Conservation (phyloP, 1,140 invertebrate genomes). For the Stegodyphus mimosarum region DNA sequence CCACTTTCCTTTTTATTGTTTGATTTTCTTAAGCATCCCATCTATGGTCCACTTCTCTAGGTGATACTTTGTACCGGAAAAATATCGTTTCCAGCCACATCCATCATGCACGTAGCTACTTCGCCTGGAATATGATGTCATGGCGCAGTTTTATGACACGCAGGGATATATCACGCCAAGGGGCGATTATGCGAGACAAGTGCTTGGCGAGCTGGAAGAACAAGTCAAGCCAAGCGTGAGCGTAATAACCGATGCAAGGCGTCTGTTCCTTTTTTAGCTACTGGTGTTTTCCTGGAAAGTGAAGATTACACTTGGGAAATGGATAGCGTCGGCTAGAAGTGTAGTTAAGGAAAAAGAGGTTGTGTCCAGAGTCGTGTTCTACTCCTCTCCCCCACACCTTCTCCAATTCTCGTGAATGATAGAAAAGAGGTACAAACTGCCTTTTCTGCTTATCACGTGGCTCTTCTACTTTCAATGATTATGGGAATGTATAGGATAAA, state of each 20-base stretch:
- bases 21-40: constrained; percentile 21
- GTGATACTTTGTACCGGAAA: constrained; percentile 37
- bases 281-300: constrained; percentile 16
- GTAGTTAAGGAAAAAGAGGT: constrained; percentile 26
- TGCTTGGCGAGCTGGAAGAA: constrained; percentile 48
- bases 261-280: not conserved
- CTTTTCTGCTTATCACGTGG: too few relatives aligned
- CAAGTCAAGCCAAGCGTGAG: constrained; percentile 27
- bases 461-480: too few relatives aligned
- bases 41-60: constrained; percentile 9
- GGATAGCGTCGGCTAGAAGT: constrained; percentile 42
- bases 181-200: constrained; percentile 52
- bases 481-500: too few relatives aligned
- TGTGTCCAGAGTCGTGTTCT: too few relatives aligned
- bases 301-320: constrained; percentile 38
- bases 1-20: not conserved
- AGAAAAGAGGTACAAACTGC: too few relatives aligned
- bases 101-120: constrained; percentile 28
- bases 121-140: constrained; percentile 43
- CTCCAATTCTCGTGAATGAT: too few relatives aligned
- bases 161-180: constrained; percentile 53
- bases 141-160: constrained; percentile 39
- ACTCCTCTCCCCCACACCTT: too few relatives aligned
- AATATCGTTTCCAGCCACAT: constrained; percentile 46
- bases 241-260: not conserved